Conservation (phyloP, 2,113 vertebrate genomes). For the Oncorhynchus clarkii region DNA sequence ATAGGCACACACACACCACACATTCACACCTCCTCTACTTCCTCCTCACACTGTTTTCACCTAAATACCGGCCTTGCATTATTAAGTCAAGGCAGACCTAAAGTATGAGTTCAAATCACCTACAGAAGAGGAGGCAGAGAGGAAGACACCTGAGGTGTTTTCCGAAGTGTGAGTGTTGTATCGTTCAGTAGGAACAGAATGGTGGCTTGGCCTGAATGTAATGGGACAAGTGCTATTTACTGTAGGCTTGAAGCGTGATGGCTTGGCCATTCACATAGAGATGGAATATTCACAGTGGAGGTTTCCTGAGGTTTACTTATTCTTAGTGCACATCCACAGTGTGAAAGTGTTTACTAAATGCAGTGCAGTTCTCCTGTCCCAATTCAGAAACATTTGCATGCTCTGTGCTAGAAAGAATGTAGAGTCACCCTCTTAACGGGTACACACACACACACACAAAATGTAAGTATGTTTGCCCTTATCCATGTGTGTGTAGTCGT, state of each 20-base stretch:
- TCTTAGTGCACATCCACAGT: too few species aligned
- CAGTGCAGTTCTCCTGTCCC: too few species aligned
- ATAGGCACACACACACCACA: not conserved
- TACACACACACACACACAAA: not conserved
- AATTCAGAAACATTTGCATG: too few species aligned
- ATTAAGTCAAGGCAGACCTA: constrained; percentile 51
- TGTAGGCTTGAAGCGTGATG: constrained; percentile 6
- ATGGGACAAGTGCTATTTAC: constrained; percentile 46
- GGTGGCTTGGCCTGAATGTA: constrained; percentile 43
- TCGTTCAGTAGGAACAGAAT: constrained; percentile 39
- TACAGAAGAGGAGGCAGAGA: constrained; percentile 24
- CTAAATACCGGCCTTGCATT: constrained; percentile 58
- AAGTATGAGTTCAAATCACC: constrained; percentile 59
- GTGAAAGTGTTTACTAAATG: too few species aligned
- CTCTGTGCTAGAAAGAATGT: not conserved
- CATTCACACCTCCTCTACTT: not conserved
- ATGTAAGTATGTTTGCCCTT: too few species aligned
- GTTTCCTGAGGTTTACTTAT: too few species aligned
- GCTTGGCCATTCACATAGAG: too few species aligned
- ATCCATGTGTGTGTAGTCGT: too few species aligned
- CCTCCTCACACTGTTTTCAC: constrained; percentile 29
- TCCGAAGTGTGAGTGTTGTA: constrained; percentile 45
- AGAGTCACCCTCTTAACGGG: not conserved
- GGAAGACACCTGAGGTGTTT: constrained; percentile 46
- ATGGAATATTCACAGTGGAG: too few species aligned